phyloP scores from a whole-genome alignment of 2,888 invertebrate genomes.

The Chrysodeixis includens region DNA sequence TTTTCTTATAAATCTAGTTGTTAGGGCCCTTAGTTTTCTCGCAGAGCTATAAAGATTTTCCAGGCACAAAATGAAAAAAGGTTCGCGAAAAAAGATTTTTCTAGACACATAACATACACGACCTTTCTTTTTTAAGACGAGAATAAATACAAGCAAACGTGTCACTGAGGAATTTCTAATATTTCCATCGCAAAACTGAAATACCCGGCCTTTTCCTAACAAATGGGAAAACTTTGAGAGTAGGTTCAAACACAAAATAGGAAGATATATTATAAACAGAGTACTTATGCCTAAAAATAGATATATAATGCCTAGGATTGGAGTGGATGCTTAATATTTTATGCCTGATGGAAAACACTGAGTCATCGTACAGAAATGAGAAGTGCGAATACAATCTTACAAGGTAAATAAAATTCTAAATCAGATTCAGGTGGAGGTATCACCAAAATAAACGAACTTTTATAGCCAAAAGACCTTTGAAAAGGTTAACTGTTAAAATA shows the following conservation, averaged over 20 bases:
- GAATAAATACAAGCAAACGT: constrained; percentile 7
- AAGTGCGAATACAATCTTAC: too few relatives aligned
- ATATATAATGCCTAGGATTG: too few relatives aligned
- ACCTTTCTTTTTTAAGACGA: constrained; percentile 11
- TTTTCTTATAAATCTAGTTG: background rate
- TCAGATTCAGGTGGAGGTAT: too few relatives aligned
- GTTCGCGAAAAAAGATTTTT: constrained; percentile 6
- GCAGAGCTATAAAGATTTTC: background rate
- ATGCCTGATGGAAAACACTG: too few relatives aligned
- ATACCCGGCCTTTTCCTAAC: constrained; percentile 28
- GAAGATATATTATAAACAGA: background rate
- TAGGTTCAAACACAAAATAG: background rate
- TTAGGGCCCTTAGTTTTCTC: background rate
- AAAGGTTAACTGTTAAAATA: too few relatives aligned
- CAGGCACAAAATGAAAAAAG: background rate
- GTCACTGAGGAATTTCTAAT: constrained; percentile 31
- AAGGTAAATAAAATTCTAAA: too few relatives aligned
- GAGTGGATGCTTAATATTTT: too few relatives aligned
- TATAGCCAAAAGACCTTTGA: too few relatives aligned
- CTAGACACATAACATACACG: constrained; percentile 1
- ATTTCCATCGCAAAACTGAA: constrained; percentile 13
- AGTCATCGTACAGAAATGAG: too few relatives aligned
- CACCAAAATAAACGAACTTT: too few relatives aligned
- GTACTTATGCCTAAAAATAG: too few relatives aligned
- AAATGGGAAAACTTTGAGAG: constrained; percentile 28